These are phyloP conservation scores for Agrochola litura DNA, from an alignment of 2,888 invertebrate species.

Conservation along the genomic window DNA sequence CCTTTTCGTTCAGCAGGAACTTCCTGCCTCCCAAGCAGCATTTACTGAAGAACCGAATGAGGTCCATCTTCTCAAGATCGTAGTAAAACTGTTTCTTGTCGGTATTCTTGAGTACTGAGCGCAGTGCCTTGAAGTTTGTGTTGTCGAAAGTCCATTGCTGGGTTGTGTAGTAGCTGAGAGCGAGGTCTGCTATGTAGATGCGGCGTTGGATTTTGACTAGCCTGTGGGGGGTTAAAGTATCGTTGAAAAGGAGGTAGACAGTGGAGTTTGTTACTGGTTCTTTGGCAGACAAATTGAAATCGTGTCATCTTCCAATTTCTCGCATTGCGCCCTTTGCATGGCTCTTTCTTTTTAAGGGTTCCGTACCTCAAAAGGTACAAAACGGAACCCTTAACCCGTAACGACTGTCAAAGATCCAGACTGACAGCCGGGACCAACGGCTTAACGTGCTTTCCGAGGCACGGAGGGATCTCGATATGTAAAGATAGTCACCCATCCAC, in stretches of 20 bases:
- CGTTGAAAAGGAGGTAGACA: background rate
- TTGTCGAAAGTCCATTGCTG: slow-evolving; percentile 95
- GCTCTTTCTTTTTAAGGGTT: no score
- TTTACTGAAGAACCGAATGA: slow-evolving; percentile 86
- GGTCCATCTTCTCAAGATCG: slow-evolving; percentile 87
- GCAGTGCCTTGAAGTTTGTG: slow-evolving; percentile 90
- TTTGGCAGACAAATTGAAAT: background rate
- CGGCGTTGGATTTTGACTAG: slow-evolving; percentile 95
- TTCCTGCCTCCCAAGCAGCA: slow-evolving; percentile 91
- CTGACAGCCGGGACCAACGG: no score
- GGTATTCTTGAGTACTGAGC: slow-evolving; percentile 84
- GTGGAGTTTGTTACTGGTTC: background rate
- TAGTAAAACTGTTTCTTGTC: slow-evolving; percentile 91
- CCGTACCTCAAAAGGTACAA: no score
- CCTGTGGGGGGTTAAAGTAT: slow-evolving; percentile 85
- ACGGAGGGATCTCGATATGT: no score
- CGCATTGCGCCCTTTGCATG: no score
- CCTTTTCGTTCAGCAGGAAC: slow-evolving; percentile 92
- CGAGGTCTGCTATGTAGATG: slow-evolving; percentile 94
- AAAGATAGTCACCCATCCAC: no score
- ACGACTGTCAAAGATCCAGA: no score
- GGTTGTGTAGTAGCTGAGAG: slow-evolving; percentile 93
- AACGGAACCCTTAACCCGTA: no score
- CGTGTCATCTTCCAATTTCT: background rate
- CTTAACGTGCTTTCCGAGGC: no score